phyloP scores from a whole-genome alignment of 2,888 invertebrate genomes.

The Leucophenga montana region DNA sequence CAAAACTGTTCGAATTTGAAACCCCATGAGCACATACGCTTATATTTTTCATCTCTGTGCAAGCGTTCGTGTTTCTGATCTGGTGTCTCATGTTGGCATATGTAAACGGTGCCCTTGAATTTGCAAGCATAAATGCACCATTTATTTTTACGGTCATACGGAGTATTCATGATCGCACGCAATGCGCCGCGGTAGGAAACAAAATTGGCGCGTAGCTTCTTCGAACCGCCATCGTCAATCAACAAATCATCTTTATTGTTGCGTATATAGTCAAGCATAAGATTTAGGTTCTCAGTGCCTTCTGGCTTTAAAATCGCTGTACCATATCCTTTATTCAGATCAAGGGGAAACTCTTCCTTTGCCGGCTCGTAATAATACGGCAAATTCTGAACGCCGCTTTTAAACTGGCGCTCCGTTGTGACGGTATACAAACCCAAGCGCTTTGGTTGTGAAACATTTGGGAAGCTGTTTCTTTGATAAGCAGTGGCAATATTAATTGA shows the following conservation, averaged over 20 bases:
- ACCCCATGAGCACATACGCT: conserved; percentile 58
- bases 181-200: conserved; percentile 49
- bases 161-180: conserved; percentile 50
- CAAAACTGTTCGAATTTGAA: conserved; percentile 57
- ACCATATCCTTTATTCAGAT: conserved; percentile 50
- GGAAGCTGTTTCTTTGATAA: no score
- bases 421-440: conserved; percentile 4
- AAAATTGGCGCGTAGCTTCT: conserved; percentile 34
- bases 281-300: conserved; percentile 20
- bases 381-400: not conserved
- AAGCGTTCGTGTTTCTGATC: conserved; percentile 14
- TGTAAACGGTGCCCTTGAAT: conserved; percentile 49
- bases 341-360: conserved; percentile 36
- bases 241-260: conserved; percentile 40
- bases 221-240: not conserved
- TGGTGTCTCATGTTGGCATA: conserved; percentile 38
- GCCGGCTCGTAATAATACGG: conserved; percentile 33
- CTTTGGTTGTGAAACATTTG: no score
- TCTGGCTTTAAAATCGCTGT: conserved; percentile 34
- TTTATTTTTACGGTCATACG: conserved; percentile 37
- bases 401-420: not conserved
- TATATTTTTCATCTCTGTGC: not conserved
- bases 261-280: conserved; percentile 41
- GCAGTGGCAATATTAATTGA: no score
- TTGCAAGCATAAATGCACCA: conserved; percentile 41